A percentile compares a stretch with the other conserved stretches of the same genome.
phyloP scores from a whole-genome alignment of 2,797 vertebrate species.

The Cyprinodon diabolis region DNA sequence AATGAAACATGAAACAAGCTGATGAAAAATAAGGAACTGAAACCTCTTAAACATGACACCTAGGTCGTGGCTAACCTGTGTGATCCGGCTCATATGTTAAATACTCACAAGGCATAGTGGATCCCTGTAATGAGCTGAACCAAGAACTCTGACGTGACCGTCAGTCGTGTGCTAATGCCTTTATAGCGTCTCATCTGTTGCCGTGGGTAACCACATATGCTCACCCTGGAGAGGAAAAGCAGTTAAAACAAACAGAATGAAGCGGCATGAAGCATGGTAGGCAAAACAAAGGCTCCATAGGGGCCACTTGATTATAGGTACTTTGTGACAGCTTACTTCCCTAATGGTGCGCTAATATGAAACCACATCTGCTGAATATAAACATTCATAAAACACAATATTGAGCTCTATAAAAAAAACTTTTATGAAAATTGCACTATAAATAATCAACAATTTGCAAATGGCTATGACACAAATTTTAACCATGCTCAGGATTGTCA shows the following conservation, averaged over 20 bases:
- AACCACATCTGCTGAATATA: slow-evolving; percentile 2
- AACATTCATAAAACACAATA: neutral
- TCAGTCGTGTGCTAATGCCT: slow-evolving; percentile 89
- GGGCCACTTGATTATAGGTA: slow-evolving; percentile 19
- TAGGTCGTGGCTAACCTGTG: neutral
- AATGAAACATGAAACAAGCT: neutral
- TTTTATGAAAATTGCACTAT: neutral
- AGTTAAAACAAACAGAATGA: slow-evolving; percentile 15
- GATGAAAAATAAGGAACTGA: neutral
- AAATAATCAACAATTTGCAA: neutral
- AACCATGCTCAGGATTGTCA: neutral
- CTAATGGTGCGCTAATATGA: slow-evolving; percentile 9
- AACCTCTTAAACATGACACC: neutral
- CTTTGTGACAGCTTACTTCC: slow-evolving; percentile 29
- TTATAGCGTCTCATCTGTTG: slow-evolving; percentile 94
- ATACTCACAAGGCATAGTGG: slow-evolving; percentile 96
- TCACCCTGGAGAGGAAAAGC: slow-evolving; percentile 82
- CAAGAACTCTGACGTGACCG: slow-evolving; percentile 95
- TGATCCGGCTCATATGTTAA: neutral
- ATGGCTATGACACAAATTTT: neutral
- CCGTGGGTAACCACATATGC: slow-evolving; percentile 95
- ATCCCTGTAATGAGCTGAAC: slow-evolving; percentile 97
- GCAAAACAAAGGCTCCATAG: slow-evolving; percentile 8
- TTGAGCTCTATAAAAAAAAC: neutral
- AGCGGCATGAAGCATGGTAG: slow-evolving; percentile 21